Percentiles rank a stretch among this genome's conserved stretches.
Evolutionary conservation across 2,113 vertebrate species (phyloP).

Genomic region (Zosterops japonicus): DNA sequence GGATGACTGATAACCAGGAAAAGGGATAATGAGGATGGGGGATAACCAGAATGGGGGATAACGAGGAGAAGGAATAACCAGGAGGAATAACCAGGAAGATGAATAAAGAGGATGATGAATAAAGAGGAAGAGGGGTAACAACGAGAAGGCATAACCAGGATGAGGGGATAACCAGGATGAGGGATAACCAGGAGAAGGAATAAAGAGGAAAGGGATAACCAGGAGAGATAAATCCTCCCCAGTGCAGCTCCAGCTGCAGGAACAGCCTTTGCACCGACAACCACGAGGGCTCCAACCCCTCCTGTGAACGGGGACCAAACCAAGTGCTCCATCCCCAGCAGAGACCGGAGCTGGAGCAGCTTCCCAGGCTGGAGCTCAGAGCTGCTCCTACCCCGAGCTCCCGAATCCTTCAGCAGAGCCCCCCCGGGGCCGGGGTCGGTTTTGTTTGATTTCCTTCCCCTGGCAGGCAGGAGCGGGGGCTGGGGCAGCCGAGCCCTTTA

Average conservation of each 20-base stretch:
- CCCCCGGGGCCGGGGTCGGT: neutral
- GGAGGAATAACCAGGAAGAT: neutral
- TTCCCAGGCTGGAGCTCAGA: neutral
- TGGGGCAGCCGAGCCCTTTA: constrained; percentile 38
- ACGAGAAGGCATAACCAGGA: neutral
- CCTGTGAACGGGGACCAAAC: fast-evolving
- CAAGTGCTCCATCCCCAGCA: fast-evolving
- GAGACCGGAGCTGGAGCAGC: neutral
- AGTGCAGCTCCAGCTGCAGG: neutral
- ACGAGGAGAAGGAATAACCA: neutral
- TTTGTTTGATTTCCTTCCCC: constrained; percentile 38
- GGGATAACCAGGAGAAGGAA: too few species aligned
- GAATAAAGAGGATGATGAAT: neutral
- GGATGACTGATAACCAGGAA: neutral
- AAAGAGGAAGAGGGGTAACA: too few species aligned
- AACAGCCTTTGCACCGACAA: fast-evolving
- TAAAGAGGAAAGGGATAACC: too few species aligned
- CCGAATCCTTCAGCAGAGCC: neutral
- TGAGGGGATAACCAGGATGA: neutral
- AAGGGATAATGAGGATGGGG: fast-evolving
- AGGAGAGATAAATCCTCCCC: neutral
- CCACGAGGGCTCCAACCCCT: neutral
- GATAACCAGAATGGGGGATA: neutral
- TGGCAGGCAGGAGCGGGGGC: neutral
- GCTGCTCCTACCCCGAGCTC: neutral